These are phyloP conservation scores for Exocentrus adspersus DNA, from an alignment of 2,888 invertebrate genomes.

Conservation along the genomic window DNA sequence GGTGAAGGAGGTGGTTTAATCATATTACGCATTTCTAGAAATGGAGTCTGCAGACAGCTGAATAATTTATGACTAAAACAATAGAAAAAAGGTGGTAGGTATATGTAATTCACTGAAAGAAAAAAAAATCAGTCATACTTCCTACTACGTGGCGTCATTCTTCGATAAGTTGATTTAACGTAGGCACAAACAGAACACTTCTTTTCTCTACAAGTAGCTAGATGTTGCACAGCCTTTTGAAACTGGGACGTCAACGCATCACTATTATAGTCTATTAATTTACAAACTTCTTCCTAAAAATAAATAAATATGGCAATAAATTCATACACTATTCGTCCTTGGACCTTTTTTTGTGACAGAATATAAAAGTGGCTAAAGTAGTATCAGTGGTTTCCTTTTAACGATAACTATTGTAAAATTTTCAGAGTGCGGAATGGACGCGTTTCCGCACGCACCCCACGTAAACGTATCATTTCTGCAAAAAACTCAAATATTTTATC, in stretches of 20 bases:
- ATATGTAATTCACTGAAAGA: neutral
- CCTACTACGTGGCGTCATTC: conserved; percentile 59
- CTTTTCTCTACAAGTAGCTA: conserved; percentile 66
- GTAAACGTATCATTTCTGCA: no score
- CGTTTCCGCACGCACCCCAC: no score
- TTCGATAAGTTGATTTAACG: conserved; percentile 68
- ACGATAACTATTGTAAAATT: no score
- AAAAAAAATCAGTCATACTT: conserved; percentile 63
- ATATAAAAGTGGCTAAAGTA: no score
- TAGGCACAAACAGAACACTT: conserved; percentile 71
- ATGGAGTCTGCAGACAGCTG: conserved; percentile 69
- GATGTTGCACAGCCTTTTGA: conserved; percentile 67
- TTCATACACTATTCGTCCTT: no score
- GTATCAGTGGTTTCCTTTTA: no score
- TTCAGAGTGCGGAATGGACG: no score
- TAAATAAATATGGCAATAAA: no score
- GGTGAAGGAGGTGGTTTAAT: conserved; percentile 65
- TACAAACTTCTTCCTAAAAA: conserved; percentile 61
- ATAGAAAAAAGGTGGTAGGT: neutral
- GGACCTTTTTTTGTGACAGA: no score
- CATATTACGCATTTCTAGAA: conserved; percentile 69
- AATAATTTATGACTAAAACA: conserved; percentile 67
- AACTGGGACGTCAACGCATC: conserved; percentile 65
- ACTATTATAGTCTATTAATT: conserved; percentile 65
- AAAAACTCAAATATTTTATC: no score